Conservation (phyloP, 1,140 invertebrate species). For the Himalopsyche phryganea region DNA sequence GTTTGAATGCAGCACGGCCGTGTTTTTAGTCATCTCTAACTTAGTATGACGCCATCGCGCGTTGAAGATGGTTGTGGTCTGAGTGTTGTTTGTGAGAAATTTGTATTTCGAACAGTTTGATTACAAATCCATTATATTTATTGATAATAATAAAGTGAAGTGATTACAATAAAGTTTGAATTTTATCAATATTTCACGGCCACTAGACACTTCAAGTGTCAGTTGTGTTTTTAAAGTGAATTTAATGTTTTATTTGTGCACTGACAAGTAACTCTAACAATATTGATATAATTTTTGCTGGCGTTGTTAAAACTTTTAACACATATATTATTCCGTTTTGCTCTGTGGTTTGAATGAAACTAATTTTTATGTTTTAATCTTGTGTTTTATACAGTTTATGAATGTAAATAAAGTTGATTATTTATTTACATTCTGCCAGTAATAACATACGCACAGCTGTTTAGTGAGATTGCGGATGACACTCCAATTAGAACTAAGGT, state of each 20-base stretch:
- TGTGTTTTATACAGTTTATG: too few species aligned
- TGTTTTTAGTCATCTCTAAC: neutral
- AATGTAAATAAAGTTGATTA: too few species aligned
- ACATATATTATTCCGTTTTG: too few species aligned
- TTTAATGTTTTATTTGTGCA: constrained; percentile 13
- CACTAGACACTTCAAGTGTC: neutral
- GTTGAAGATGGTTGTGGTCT: constrained; percentile 11
- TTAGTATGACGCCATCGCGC: constrained; percentile 26
- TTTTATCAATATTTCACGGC: neutral
- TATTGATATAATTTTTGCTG: too few species aligned
- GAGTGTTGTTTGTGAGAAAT: neutral
- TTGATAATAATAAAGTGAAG: constrained; percentile 6
- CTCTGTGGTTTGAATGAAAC: too few species aligned
- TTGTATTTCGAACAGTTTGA: constrained; percentile 1
- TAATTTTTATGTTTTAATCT: too few species aligned
- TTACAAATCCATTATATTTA: constrained; percentile 6
- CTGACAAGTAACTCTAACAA: constrained; percentile 10
- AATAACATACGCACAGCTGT: too few species aligned
- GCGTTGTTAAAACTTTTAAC: too few species aligned
- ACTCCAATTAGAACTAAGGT: too few species aligned
- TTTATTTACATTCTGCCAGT: too few species aligned
- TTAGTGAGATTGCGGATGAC: too few species aligned
- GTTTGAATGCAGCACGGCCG: neutral
- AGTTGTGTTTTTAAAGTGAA: constrained; percentile 9
- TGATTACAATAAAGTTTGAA: neutral